Evolutionary conservation across 2,113 vertebrate genomes (phyloP).

Genomic region (Dasyornis broadbenti): DNA sequence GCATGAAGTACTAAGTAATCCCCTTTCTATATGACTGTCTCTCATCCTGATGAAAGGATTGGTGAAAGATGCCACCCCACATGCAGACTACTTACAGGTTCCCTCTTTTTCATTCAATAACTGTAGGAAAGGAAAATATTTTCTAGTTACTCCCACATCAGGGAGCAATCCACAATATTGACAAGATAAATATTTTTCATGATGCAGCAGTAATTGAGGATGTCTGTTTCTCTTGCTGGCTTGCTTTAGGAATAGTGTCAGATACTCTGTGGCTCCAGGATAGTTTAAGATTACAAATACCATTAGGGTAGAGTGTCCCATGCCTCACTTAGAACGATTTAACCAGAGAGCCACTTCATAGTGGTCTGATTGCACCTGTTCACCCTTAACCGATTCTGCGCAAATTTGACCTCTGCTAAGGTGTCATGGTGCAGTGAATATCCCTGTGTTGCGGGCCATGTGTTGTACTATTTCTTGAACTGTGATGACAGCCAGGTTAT

Average conservation of each 20-base stretch:
- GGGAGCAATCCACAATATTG: neutral
- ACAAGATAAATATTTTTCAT: neutral
- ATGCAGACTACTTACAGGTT: neutral
- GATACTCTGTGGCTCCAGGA: neutral
- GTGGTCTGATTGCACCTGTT: slow-evolving; percentile 37
- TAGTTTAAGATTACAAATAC: neutral
- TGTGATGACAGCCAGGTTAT: neutral
- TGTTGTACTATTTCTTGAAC: slow-evolving; percentile 26
- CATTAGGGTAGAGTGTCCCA: neutral
- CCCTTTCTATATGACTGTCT: neutral
- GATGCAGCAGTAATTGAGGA: neutral
- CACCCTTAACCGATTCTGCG: slow-evolving; percentile 19
- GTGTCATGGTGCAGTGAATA: neutral
- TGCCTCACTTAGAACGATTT: neutral
- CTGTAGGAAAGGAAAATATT: neutral
- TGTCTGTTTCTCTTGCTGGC: neutral
- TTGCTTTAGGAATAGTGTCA: neutral
- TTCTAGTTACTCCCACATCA: neutral
- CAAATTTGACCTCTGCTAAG: slow-evolving; percentile 31
- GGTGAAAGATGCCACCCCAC: neutral
- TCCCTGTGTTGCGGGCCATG: neutral
- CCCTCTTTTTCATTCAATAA: neutral
- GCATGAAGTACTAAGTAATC: neutral
- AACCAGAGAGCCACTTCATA: slow-evolving; percentile 17
- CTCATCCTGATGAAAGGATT: neutral